These are phyloP conservation scores for Rynchops niger DNA, from an alignment of 2,113 vertebrate species.

Conservation along the genomic window DNA sequence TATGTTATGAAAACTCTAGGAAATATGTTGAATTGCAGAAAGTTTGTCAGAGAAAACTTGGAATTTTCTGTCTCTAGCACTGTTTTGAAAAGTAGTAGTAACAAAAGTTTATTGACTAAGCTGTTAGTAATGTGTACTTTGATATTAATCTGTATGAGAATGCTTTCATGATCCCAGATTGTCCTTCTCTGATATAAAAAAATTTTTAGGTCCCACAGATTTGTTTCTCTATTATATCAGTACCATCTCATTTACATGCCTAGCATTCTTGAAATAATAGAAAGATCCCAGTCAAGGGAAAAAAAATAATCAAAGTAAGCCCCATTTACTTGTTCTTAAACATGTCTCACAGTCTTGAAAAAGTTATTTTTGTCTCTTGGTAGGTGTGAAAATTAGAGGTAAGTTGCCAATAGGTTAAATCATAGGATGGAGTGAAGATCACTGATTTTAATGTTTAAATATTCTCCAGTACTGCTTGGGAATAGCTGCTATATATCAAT, in stretches of 20 bases:
- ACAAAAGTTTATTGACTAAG: background rate
- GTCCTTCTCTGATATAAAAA: background rate
- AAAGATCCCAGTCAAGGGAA: background rate
- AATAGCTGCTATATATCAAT: constrained; percentile 24
- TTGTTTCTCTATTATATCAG: background rate
- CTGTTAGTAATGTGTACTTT: background rate
- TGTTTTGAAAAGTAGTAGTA: background rate
- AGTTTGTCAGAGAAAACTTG: background rate
- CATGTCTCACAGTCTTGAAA: background rate
- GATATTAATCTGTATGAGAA: background rate
- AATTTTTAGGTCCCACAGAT: background rate
- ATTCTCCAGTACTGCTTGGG: background rate
- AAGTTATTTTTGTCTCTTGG: background rate
- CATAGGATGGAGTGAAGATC: background rate
- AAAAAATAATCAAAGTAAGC: background rate
- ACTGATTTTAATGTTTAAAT: constrained; percentile 9
- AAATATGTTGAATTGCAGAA: background rate
- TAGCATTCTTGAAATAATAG: background rate
- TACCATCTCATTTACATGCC: background rate
- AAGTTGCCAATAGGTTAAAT: background rate
- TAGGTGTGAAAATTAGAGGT: constrained; percentile 28
- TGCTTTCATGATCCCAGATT: background rate
- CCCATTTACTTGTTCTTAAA: background rate
- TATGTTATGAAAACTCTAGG: background rate
- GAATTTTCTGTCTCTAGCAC: background rate